A percentile compares a stretch with the other conserved stretches of the same genome.
These are phyloP conservation scores for Bungarus multicinctus DNA, from an alignment of 2,113 vertebrate species.

Conservation along the genomic window DNA sequence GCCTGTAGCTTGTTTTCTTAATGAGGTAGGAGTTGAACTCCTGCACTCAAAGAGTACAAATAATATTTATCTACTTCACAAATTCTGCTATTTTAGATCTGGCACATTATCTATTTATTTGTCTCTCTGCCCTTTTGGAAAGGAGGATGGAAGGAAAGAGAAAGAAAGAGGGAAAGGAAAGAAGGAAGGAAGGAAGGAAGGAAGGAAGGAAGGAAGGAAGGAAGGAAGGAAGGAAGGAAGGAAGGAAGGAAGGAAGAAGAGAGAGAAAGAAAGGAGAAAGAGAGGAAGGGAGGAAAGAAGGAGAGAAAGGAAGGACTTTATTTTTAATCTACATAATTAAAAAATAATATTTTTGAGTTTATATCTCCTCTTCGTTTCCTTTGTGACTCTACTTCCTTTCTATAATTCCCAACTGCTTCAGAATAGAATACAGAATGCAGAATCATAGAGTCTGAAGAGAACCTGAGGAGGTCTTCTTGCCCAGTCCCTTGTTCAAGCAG, in stretches of 20 bases:
- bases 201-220: no score
- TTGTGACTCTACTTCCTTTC: not conserved
- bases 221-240: no score
- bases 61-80: conserved; percentile 54
- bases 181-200: fast-evolving
- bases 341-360: not conserved
- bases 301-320: not conserved
- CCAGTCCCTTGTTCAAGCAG: no score
- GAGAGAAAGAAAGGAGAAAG: not conserved
- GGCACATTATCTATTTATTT: not conserved
- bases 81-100: not conserved
- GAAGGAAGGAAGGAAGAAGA: no score
- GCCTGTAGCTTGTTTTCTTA: conserved; percentile 19
- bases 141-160: not conserved
- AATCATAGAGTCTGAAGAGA: no score
- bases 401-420: not conserved
- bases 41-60: conserved; percentile 44
- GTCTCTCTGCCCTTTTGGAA: not conserved
- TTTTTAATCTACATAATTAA: not conserved
- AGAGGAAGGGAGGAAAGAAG: no score
- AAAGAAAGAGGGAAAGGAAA: fast-evolving
- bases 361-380: not conserved
- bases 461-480: no score
- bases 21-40: conserved; percentile 36
- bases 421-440: no score